Evolutionary conservation across 1,140 invertebrate genomes (phyloP), one percentile per base, ranked within the genome.

Genomic region (Wiebesia pumilae): DNA sequence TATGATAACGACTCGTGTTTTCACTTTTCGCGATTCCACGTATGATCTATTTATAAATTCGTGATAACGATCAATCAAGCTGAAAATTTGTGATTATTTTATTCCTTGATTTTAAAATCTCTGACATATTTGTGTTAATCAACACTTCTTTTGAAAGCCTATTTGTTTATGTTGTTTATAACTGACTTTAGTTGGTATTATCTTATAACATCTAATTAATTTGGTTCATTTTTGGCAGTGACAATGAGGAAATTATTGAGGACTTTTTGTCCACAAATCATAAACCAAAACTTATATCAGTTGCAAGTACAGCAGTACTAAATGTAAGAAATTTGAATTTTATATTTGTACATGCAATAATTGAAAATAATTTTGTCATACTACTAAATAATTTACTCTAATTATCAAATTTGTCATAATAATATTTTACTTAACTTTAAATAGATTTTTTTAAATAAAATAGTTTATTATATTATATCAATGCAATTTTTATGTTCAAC

Each of bases 271-370:
- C 24, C 2, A 16, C 19, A 30, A 77, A 84, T 47, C 58, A 67
- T 4, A 54, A 47, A 54, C 91, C 92, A 80, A 93, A 90, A 90
- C 90, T 91, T 73, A 91, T 92, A 19, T 88, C 21, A 89, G 85
- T 87, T 89, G 81, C 93, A 93, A 86, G 94, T 87, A 95, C 94
- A 67, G 88, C 91, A 40, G 90, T 90, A 87, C 89, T 95, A 80
- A 93, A 94, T 90, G 94, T 94, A 91, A 90, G 93, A 93, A 86
- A 1, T 30, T 65, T 43, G 35, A 21, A 75, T 75, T 75, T 40
- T 43, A 43, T 3, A 38, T 24, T 40, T 75, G 21, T 24, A 21
- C 12, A 40, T 43, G 24, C 10, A 75, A 62, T 62, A 62, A 27
- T 62, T 62, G 10, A 2, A 62, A 62, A 62, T 54, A 14, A 47